A percentile compares a stretch with the other conserved stretches of the same genome.
phyloP scores from a whole-genome alignment of 2,888 invertebrate genomes.

The Drosophila falleni region DNA sequence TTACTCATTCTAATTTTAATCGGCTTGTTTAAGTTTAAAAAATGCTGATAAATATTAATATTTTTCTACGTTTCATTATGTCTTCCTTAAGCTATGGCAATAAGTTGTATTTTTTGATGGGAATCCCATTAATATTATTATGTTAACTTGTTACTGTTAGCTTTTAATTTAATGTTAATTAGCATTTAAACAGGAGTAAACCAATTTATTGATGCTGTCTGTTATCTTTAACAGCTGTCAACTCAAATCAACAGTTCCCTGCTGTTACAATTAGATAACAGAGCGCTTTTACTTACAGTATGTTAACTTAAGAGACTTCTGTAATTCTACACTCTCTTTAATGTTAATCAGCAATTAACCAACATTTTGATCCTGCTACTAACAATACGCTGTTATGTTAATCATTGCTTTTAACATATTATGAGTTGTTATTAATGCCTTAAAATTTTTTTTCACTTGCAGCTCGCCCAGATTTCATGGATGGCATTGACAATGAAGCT shows the following conservation, averaged over 20 bases:
- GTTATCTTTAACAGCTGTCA: no score
- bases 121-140: not conserved
- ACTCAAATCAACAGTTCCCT: not conserved
- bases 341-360: not conserved
- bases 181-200: no score
- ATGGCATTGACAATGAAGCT: constrained; percentile 94
- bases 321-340: not conserved
- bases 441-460: constrained; percentile 39
- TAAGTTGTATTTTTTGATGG: not conserved
- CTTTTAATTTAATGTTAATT: no score
- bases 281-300: not conserved
- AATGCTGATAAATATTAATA: not conserved
- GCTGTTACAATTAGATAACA: not conserved
- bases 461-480: constrained; percentile 93
- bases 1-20: not conserved
- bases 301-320: not conserved
- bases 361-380: not conserved
- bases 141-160: not conserved
- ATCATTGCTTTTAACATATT: not conserved
- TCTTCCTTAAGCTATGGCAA: not conserved
- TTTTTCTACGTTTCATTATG: not conserved
- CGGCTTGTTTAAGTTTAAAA: not conserved
- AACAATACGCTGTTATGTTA: not conserved
- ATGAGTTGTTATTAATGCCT: not conserved
- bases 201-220: no score